These are phyloP conservation scores for Chitala chitala DNA, from an alignment of 2,113 vertebrate genomes.

Conservation along the genomic window DNA sequence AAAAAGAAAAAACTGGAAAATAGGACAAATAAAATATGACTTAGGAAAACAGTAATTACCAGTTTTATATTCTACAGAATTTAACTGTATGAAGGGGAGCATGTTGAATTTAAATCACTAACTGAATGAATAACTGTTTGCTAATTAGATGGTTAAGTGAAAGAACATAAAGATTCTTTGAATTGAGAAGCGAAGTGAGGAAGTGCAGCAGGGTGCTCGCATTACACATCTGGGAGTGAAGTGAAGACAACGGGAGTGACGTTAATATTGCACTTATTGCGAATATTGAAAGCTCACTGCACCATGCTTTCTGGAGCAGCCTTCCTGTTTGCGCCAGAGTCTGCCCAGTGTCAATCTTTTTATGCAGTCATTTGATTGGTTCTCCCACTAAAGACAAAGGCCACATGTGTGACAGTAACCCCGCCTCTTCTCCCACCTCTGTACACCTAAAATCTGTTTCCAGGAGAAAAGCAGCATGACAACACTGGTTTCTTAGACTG, in stretches of 20 bases:
- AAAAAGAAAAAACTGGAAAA: too few relatives aligned
- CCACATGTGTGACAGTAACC: background rate
- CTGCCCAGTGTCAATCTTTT: background rate
- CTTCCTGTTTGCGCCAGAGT: too few relatives aligned
- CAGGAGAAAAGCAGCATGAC: too few relatives aligned
- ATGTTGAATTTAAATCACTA: slow-evolving; percentile 14
- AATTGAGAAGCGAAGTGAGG: background rate
- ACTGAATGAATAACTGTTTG: slow-evolving; percentile 4
- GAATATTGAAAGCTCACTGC: too few relatives aligned
- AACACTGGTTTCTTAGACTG: too few relatives aligned
- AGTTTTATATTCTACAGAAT: background rate
- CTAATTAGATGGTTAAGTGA: background rate
- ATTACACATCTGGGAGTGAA: background rate
- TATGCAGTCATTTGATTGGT: background rate
- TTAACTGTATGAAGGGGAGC: background rate
- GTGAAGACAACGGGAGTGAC: background rate
- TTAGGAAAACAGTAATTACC: too few relatives aligned
- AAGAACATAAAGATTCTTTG: too few relatives aligned
- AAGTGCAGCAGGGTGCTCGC: background rate
- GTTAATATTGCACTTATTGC: too few relatives aligned
- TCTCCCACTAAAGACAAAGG: background rate
- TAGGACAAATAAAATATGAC: too few relatives aligned
- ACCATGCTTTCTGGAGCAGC: too few relatives aligned
- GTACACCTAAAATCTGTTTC: too few relatives aligned
- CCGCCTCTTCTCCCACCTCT: too few relatives aligned